These are phyloP conservation scores for Alca torda DNA, from an alignment of 2,797 vertebrate species.

Conservation along the genomic window DNA sequence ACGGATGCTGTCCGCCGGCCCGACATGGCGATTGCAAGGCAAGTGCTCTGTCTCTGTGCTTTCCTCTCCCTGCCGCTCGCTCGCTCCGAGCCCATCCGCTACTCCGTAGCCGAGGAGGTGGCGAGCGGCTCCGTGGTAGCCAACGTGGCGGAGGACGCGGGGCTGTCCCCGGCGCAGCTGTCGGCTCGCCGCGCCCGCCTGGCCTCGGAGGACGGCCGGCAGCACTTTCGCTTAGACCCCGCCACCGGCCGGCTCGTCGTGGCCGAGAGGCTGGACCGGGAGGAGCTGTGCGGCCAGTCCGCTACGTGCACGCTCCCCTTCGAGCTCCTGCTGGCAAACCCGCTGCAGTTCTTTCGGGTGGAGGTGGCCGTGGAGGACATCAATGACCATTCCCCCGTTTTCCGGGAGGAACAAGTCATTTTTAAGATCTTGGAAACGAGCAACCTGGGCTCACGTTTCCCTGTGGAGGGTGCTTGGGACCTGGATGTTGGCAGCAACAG, in stretches of 20 bases:
- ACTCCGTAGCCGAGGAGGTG: conserved; percentile 8
- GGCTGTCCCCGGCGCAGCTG: neutral
- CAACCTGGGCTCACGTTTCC: neutral
- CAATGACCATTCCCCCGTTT: no score
- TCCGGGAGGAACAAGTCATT: no score
- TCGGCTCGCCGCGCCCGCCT: conserved; percentile 52
- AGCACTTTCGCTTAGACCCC: conserved; percentile 55
- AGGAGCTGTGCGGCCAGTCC: neutral
- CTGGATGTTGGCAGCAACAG: conserved; percentile 54
- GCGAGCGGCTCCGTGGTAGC: neutral
- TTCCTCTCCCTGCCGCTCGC: neutral
- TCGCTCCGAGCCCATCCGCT: neutral
- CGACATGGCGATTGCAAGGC: conserved; percentile 38
- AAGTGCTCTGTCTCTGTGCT: conserved; percentile 12
- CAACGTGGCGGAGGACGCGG: neutral
- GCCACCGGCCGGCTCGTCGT: conserved; percentile 60
- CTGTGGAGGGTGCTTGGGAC: conserved; percentile 28
- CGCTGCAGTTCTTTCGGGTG: no score
- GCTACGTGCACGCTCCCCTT: conserved; percentile 59
- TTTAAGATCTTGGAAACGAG: no score
- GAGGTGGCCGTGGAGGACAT: no score
- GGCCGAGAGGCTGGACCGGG: conserved; percentile 56
- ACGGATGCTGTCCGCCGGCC: neutral
- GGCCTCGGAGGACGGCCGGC: conserved; percentile 6
- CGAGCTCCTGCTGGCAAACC: conserved; percentile 38